Evolutionary conservation across 2,888 invertebrate genomes (phyloP).

Genomic region (Rambutsinella grinnellia): DNA sequence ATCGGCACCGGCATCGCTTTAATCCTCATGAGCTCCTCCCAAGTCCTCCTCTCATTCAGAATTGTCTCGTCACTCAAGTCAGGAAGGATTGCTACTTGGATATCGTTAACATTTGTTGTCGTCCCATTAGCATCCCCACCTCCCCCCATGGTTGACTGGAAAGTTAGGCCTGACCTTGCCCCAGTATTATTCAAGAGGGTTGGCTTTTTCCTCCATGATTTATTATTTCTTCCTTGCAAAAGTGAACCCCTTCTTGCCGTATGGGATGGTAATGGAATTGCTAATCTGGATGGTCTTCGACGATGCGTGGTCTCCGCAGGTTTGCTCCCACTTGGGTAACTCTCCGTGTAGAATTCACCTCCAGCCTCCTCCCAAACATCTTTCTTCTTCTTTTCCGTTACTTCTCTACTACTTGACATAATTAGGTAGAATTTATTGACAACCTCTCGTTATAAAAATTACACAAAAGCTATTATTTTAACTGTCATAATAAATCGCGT

Average conservation of each 20-base stretch:
- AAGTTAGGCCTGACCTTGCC: slow-evolving; percentile 35
- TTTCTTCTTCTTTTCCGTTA: slow-evolving; percentile 55
- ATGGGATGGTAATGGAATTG: slow-evolving; percentile 60
- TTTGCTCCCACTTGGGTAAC: slow-evolving; percentile 74
- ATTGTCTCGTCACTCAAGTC: slow-evolving; percentile 82
- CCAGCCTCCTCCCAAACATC: slow-evolving; percentile 88
- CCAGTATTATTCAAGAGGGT: background rate
- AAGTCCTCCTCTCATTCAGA: slow-evolving; percentile 85
- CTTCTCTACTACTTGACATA: slow-evolving; percentile 56
- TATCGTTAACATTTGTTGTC: slow-evolving; percentile 73
- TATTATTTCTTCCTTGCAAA: slow-evolving; percentile 27
- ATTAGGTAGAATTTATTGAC: no score
- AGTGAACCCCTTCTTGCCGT: slow-evolving; percentile 57
- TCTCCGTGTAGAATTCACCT: slow-evolving; percentile 87
- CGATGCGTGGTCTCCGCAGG: slow-evolving; percentile 35
- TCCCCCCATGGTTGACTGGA: slow-evolving; percentile 48
- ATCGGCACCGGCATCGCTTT: slow-evolving; percentile 87
- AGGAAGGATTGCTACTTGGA: slow-evolving; percentile 83
- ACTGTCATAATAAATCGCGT: background rate
- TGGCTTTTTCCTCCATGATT: slow-evolving; percentile 20
- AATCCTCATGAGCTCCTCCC: slow-evolving; percentile 89
- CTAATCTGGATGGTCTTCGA: slow-evolving; percentile 35
- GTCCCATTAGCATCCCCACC: slow-evolving; percentile 34
- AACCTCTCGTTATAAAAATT: background rate
- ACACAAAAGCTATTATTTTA: background rate